Percentiles rank a stretch among this genome's conserved stretches.
Conservation (phyloP, 2,797 vertebrate genomes). For the Phrynocephalus guinanensis region DNA sequence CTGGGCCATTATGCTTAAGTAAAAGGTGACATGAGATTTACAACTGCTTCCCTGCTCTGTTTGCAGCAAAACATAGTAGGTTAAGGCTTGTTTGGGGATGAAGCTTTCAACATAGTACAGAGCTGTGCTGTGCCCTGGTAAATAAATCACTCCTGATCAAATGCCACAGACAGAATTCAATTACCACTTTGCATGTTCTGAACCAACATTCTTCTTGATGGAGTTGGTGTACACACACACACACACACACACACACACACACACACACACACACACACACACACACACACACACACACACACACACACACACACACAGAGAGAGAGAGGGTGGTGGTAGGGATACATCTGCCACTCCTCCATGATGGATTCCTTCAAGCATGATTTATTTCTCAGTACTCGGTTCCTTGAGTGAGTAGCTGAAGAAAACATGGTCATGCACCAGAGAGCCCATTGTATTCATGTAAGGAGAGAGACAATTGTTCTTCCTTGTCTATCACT, state of each 20-base stretch:
- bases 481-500: no score
- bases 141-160: background rate
- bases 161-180: no score
- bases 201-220: background rate
- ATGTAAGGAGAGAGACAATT: no score
- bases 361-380: background rate
- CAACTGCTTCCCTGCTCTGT: conserved; percentile 20
- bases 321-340: background rate
- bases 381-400: background rate
- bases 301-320: no score
- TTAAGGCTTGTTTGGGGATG: background rate
- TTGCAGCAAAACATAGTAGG: conserved; percentile 16
- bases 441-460: background rate
- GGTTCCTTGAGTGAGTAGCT: background rate
- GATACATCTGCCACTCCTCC: background rate
- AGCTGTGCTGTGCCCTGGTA: background rate
- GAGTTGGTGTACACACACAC: background rate
- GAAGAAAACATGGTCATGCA: background rate
- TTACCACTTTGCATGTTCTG: background rate
- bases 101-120: no score
- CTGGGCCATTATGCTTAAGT: conserved; percentile 54
- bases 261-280: no score
- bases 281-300: no score
- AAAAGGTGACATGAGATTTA: conserved; percentile 55
- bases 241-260: no score